Percentiles rank a stretch among this genome's conserved stretches.
phyloP scores from a whole-genome alignment of 2,113 vertebrate species.

The Tretioscincus oriximinensis region DNA sequence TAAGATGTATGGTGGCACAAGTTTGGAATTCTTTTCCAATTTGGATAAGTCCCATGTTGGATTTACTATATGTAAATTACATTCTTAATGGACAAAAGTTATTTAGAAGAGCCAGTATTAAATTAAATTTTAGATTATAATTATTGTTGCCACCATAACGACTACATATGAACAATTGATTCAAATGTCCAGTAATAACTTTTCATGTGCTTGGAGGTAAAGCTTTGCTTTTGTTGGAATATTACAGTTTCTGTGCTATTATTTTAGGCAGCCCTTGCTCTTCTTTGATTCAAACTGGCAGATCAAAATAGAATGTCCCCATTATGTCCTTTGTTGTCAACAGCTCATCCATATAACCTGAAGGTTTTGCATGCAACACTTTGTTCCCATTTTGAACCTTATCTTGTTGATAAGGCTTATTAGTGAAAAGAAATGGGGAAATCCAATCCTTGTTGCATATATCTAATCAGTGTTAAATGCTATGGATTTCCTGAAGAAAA shows the following conservation, averaged over 20 bases:
- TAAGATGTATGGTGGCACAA: neutral
- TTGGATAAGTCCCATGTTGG: neutral
- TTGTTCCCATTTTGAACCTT: conserved; percentile 48
- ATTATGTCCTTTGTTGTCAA: conserved; percentile 54
- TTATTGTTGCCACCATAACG: neutral
- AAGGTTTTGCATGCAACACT: conserved; percentile 35
- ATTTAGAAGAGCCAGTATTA: neutral
- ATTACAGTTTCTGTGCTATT: conserved; percentile 4
- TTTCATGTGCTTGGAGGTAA: neutral
- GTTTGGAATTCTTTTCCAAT: neutral
- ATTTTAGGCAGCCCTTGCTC: conserved; percentile 21
- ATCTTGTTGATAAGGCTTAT: conserved; percentile 41
- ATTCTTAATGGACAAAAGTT: neutral
- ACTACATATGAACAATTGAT: neutral
- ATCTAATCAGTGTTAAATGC: neutral
- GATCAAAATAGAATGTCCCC: conserved; percentile 30
- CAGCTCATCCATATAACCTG: conserved; percentile 41
- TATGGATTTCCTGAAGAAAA: neutral
- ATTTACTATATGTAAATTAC: neutral
- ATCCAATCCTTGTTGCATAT: neutral
- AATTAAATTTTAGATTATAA: conserved; percentile 18
- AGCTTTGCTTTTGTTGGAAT: neutral
- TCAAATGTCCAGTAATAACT: neutral
- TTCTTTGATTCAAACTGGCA: conserved; percentile 63
- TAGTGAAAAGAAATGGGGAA: neutral